phyloP scores from a whole-genome alignment of 2,113 vertebrate species.

The Myrmophylax atrothorax region DNA sequence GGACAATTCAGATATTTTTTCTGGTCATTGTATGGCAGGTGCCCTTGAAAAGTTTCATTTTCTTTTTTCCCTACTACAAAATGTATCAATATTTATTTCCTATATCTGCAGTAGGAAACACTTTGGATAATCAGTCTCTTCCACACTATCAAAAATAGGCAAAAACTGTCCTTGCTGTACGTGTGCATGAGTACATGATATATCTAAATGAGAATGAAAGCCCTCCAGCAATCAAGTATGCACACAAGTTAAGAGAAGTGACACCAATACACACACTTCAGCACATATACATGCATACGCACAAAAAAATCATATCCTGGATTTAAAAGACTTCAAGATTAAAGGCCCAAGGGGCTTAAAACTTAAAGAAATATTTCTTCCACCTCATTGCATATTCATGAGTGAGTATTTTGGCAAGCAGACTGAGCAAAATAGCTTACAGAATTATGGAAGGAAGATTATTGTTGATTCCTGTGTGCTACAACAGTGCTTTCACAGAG shows the following conservation, averaged over 20 bases:
- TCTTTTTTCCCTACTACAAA: not conserved
- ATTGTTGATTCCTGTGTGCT: conserved; percentile 62
- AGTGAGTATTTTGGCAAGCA: conserved; percentile 76
- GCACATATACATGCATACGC: conserved; percentile 43
- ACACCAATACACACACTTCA: conserved; percentile 60
- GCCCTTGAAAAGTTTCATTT: not conserved
- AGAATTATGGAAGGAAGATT: conserved; percentile 66
- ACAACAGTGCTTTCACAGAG: conserved; percentile 9
- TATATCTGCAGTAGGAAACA: not conserved
- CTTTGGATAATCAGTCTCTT: not conserved
- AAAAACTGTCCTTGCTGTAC: not conserved
- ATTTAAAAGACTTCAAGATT: conserved; percentile 85
- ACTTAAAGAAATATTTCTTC: conserved; percentile 81
- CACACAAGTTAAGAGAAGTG: conserved; percentile 83
- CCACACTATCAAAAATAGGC: not conserved
- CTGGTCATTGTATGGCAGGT: not conserved
- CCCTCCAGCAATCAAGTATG: conserved; percentile 54
- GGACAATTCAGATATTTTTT: not conserved
- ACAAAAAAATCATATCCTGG: conserved; percentile 77
- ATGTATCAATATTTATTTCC: conserved; percentile 5
- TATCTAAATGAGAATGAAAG: conserved; percentile 55
- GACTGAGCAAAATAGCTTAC: conserved; percentile 60
- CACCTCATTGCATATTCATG: conserved; percentile 76
- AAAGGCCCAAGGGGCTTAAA: conserved; percentile 63
- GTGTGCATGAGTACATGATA: not conserved